Percentiles rank a stretch among this genome's conserved stretches.
Conservation (phyloP, 2,113 vertebrate species). For the Myiagra hebetior region DNA sequence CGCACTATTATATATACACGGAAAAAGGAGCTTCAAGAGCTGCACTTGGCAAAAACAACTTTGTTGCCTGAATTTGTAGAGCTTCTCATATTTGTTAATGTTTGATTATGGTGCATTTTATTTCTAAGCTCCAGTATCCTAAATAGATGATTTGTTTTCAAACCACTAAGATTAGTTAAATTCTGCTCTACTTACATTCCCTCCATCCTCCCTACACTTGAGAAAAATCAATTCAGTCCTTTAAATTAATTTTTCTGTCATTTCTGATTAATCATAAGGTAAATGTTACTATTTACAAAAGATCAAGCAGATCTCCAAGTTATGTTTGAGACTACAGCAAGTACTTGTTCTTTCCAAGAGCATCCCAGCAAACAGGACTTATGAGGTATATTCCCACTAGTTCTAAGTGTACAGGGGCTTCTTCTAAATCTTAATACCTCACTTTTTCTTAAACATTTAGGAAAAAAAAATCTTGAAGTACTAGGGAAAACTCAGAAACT, state of each 20-base stretch:
- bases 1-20: not conserved
- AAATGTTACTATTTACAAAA: not conserved
- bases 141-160: not conserved
- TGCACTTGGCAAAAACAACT: not conserved
- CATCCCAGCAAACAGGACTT: not conserved
- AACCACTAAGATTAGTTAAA: not conserved
- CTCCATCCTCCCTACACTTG: not conserved
- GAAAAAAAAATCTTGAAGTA: not conserved
- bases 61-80: not conserved
- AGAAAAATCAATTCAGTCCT: not conserved
- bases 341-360: conserved; percentile 24
- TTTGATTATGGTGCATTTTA: not conserved
- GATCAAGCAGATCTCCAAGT: not conserved
- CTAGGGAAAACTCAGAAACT: not conserved
- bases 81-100: not conserved
- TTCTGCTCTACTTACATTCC: not conserved
- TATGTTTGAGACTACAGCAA: not conserved
- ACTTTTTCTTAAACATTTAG: not conserved
- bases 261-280: not conserved
- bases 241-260: not conserved
- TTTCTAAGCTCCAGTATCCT: not conserved
- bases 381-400: not conserved
- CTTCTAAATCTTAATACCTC: not conserved
- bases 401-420: not conserved
- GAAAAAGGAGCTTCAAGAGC: not conserved